phyloP scores from a whole-genome alignment of 2,113 vertebrate genomes.

The Falcunculus frontatus region DNA sequence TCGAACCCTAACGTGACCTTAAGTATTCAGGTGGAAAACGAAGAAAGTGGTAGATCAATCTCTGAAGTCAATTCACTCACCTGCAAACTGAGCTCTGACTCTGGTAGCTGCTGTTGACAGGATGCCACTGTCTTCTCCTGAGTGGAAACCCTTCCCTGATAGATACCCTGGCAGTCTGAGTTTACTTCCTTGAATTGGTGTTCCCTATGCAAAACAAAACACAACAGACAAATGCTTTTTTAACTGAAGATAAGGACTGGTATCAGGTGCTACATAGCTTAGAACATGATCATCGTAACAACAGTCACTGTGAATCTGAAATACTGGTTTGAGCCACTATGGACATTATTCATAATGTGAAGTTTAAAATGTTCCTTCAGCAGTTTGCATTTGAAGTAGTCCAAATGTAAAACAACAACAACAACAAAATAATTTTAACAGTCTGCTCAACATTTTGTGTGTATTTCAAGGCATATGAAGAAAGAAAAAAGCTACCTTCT shows the following conservation, averaged over 20 bases:
- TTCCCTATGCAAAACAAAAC: slow-evolving; percentile 70
- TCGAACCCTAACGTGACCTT: accelerated
- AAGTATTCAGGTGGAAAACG: not conserved
- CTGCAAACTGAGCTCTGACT: slow-evolving; percentile 84
- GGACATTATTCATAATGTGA: not conserved
- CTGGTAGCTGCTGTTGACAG: slow-evolving; percentile 87
- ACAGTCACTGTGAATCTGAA: not conserved
- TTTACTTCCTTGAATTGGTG: slow-evolving; percentile 93
- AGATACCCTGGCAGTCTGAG: slow-evolving; percentile 93
- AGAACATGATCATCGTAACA: not conserved
- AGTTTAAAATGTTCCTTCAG: not conserved
- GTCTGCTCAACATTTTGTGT: not conserved
- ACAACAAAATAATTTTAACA: not conserved
- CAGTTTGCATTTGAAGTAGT: not conserved
- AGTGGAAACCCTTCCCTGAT: slow-evolving; percentile 95
- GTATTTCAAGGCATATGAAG: not conserved
- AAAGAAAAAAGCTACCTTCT: not conserved
- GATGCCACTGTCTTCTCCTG: slow-evolving; percentile 85
- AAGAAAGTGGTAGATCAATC: not conserved
- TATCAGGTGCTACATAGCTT: not conserved
- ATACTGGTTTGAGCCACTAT: not conserved
- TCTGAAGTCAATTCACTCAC: slow-evolving; percentile 52
- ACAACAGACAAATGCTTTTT: not conserved
- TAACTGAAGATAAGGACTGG: not conserved
- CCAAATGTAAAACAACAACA: not conserved